phyloP scores from a whole-genome alignment of 2,113 vertebrate genomes.

The Aix galericulata region DNA sequence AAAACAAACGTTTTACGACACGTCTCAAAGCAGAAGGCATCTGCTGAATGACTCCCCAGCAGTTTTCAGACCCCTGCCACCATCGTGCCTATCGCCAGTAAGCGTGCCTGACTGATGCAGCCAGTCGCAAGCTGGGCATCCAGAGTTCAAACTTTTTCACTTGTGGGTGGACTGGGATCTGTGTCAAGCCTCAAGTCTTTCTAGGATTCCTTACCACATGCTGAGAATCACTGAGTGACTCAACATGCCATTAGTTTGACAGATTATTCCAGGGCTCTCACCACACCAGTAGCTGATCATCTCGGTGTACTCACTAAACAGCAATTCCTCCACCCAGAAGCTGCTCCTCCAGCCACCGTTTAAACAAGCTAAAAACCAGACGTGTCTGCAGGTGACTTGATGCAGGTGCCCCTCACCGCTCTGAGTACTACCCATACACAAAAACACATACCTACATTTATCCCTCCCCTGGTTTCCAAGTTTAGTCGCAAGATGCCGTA shows the following conservation, averaged over 20 bases:
- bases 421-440: not conserved
- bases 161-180: not conserved
- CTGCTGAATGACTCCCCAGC: not conserved
- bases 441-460: not conserved
- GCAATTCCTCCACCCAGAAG: not conserved
- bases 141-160: not conserved
- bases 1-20: not conserved
- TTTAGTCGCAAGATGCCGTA: not conserved
- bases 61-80: not conserved
- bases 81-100: not conserved
- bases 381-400: not conserved
- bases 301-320: not conserved
- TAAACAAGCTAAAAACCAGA: not conserved
- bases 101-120: not conserved
- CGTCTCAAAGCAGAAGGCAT: not conserved
- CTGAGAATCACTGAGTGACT: conserved; percentile 39
- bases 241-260: conserved; percentile 40
- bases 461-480: not conserved
- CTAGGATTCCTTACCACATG: conserved; percentile 26
- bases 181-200: conserved; percentile 19
- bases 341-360: not conserved
- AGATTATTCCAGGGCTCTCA: not conserved
- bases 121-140: not conserved
- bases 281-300: conserved; percentile 1
- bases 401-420: too few species aligned